Evolutionary conservation across 2,113 vertebrate species (phyloP), one percentile per base, ranked within the genome.

Genomic region (Tychaedon coryphoeus): DNA sequence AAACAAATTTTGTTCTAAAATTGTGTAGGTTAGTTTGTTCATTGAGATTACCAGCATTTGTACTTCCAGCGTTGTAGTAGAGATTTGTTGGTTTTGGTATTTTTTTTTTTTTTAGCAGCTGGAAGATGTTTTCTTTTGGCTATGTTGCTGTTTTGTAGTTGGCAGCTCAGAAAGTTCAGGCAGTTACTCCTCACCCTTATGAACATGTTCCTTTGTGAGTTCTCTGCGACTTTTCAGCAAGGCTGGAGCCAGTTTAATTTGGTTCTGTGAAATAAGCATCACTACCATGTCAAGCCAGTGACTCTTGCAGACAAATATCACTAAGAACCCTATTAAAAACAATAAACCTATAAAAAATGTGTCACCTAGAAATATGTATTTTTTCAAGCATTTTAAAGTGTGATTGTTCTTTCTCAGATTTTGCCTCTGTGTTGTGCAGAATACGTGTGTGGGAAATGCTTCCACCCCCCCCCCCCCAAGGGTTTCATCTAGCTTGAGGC

Each of bases 381-480:
- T 90, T 92, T 90, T 91, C 36, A 84, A 43, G 13, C 53, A 29
- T 87, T 93, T 88, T 85, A 58, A 92, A 93, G 23, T 48, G 65
- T 51, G 47, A 42, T 89, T 89, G 18, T 51, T 91, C 48, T 78
- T 95, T 77, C 64, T 70, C 11, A 60, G 67, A 19, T 77, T 89
- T 95, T 86, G 12, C 20, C 14, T 89, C 17, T 89, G 31, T 51
- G 28, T 51, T 51, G 14, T 78, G 28, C 43, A 85, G 45, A 71
- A 26, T 61, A 23, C 25, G 5, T 53, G 4, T 81, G 33, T 67
- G 36, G 23, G 60, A 93, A 92, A 78, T 58, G 26, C 19, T 34
- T 19, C n/a, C n/a, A n/a, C 24, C 47, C 29, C 9, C 2, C 0
- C 0, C 0, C 1, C 20, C 14, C 5, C 6, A 38, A 38, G 75